Evolutionary conservation across 2,113 vertebrate genomes (phyloP).

Genomic region (Mesitornis unicolor): DNA sequence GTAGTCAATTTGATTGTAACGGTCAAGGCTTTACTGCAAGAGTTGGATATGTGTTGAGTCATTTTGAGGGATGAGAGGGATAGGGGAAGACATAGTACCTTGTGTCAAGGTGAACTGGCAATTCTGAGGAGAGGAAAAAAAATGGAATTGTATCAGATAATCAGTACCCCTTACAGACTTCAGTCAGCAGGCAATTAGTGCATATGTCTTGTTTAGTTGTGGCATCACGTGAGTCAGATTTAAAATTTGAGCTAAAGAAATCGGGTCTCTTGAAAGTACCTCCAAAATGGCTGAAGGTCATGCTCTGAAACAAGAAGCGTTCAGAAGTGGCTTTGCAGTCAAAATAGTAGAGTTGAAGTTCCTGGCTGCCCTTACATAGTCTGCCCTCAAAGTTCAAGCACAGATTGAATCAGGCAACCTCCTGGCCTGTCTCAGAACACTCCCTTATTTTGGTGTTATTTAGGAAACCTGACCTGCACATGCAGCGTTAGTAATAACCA

Average conservation of each 20-base stretch:
- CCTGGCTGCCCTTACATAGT: neutral
- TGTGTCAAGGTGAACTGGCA: neutral
- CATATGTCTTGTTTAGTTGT: neutral
- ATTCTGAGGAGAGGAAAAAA: neutral
- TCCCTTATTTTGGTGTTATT: neutral
- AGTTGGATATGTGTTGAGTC: neutral
- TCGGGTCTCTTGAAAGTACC: accelerated
- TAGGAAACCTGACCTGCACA: neutral
- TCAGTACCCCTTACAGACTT: neutral
- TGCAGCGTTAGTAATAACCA: neutral
- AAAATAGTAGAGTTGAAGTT: neutral
- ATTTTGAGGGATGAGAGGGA: neutral
- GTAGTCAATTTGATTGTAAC: neutral
- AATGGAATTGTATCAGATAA: neutral
- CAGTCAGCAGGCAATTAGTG: neutral
- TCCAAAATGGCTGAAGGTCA: neutral
- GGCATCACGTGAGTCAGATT: neutral
- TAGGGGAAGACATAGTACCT: neutral
- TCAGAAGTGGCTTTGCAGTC: neutral
- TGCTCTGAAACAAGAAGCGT: neutral
- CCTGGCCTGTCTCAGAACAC: neutral
- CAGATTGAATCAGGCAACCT: neutral
- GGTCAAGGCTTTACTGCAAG: neutral
- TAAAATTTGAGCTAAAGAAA: neutral
- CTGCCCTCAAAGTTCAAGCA: neutral